These are phyloP conservation scores for Cheilinus undulatus DNA, from an alignment of 2,113 vertebrate species.

Conservation along the genomic window DNA sequence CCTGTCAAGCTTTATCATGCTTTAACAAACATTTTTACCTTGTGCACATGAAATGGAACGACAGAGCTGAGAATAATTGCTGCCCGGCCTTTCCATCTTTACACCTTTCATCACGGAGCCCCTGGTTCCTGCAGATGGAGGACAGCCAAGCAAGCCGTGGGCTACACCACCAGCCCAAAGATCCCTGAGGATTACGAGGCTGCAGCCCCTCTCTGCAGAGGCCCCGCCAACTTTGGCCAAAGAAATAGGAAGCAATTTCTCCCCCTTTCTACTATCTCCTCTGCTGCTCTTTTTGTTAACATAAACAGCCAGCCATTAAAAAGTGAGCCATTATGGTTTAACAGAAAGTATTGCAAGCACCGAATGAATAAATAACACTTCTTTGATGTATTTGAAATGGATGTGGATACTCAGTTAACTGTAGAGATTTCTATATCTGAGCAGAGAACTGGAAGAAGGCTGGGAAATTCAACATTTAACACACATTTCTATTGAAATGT, in stretches of 20 bases:
- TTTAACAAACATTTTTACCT: background rate
- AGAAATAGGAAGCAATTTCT: background rate
- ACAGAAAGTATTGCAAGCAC: background rate
- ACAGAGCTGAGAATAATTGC: conserved; percentile 16
- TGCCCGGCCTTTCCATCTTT: background rate
- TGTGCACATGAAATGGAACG: background rate
- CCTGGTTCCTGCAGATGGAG: background rate
- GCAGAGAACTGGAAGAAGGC: background rate
- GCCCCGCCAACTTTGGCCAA: background rate
- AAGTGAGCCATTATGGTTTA: background rate
- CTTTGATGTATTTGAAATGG: background rate
- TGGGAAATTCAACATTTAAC: background rate
- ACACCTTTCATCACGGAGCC: background rate
- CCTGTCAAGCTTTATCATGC: too few species aligned
- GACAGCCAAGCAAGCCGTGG: background rate
- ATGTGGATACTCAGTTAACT: background rate
- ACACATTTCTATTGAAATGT: background rate
- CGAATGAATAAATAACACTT: background rate
- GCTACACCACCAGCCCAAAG: background rate
- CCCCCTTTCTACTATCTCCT: background rate
- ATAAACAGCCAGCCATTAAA: background rate
- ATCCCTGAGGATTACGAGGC: background rate
- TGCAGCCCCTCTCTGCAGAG: background rate
- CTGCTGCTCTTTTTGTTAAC: background rate
- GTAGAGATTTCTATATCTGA: background rate